phyloP scores from a whole-genome alignment of 1,140 invertebrate species.

The Pseudomyrmex dendroicus region DNA sequence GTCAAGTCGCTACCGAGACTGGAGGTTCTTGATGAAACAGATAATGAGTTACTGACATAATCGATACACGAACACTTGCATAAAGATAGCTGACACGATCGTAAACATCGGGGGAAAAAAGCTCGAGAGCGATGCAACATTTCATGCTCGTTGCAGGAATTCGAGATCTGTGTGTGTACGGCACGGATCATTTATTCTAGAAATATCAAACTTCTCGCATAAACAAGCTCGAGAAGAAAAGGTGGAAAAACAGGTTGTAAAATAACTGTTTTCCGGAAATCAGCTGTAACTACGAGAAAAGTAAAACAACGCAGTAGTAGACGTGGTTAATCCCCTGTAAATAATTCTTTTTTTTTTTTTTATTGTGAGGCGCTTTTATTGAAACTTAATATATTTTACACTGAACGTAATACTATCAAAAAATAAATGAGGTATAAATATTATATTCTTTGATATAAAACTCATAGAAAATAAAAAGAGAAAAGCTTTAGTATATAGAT shows the following conservation, averaged over 20 bases:
- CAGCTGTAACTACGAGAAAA: slow-evolving; percentile 14
- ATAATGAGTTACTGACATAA: slow-evolving; percentile 22
- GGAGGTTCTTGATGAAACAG: slow-evolving; percentile 6
- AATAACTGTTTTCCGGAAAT: slow-evolving; percentile 5
- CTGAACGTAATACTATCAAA: too few species aligned
- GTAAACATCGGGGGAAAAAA: background rate
- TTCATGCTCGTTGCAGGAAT: background rate
- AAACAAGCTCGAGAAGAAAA: background rate
- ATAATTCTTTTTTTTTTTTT: too few species aligned
- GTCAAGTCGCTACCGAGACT: background rate
- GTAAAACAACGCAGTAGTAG: background rate
- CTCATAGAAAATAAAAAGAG: too few species aligned
- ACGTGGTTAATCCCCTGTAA: too few species aligned
- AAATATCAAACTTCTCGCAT: background rate
- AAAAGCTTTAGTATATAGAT: too few species aligned
- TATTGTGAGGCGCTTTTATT: too few species aligned
- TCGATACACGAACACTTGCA: slow-evolving; percentile 11
- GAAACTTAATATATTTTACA: too few species aligned
- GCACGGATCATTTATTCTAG: background rate
- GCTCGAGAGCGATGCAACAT: background rate
- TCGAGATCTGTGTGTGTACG: background rate
- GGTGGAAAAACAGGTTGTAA: background rate
- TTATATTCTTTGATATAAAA: too few species aligned
- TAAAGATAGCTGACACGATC: slow-evolving; percentile 6
- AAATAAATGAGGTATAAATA: too few species aligned